These are phyloP conservation scores for Hedya salicella DNA, from an alignment of 2,888 invertebrate genomes.

Conservation along the genomic window DNA sequence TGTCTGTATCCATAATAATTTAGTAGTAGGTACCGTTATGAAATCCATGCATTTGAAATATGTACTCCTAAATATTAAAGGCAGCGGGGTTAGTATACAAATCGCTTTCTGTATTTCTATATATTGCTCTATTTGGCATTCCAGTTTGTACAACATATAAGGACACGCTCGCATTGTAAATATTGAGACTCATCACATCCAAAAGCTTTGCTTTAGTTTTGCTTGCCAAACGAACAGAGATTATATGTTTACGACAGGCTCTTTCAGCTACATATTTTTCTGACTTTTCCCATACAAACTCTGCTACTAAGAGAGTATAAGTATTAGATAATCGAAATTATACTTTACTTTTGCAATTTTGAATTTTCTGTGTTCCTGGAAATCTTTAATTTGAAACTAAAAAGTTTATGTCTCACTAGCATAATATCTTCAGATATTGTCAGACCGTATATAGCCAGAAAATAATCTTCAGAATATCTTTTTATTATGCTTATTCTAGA, in stretches of 20 bases:
- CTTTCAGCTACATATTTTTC: not conserved
- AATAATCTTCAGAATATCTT: not conserved
- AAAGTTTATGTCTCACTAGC: too few species aligned
- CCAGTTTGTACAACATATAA: not conserved
- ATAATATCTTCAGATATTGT: too few species aligned
- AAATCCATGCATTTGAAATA: not conserved
- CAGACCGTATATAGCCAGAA: too few species aligned
- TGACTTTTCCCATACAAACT: not conserved
- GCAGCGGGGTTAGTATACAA: not conserved
- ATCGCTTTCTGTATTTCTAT: not conserved
- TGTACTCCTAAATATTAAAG: not conserved
- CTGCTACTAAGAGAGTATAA: too few species aligned
- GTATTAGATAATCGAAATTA: too few species aligned
- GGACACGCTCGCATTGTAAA: constrained; percentile 10
- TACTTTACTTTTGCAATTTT: too few species aligned
- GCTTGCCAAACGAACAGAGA: constrained; percentile 26
- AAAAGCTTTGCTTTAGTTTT: constrained; percentile 43
- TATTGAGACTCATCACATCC: constrained; percentile 40
- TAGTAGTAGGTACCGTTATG: not conserved
- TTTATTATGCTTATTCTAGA: not conserved
- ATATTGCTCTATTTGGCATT: not conserved
- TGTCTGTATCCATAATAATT: too few species aligned
- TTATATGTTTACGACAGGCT: constrained; percentile 19
- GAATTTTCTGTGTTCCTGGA: too few species aligned
- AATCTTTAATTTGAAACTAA: too few species aligned